Percentiles rank a stretch among this genome's conserved stretches.
Conservation (phyloP, 2,113 vertebrate species). For the Thermophis baileyi region DNA sequence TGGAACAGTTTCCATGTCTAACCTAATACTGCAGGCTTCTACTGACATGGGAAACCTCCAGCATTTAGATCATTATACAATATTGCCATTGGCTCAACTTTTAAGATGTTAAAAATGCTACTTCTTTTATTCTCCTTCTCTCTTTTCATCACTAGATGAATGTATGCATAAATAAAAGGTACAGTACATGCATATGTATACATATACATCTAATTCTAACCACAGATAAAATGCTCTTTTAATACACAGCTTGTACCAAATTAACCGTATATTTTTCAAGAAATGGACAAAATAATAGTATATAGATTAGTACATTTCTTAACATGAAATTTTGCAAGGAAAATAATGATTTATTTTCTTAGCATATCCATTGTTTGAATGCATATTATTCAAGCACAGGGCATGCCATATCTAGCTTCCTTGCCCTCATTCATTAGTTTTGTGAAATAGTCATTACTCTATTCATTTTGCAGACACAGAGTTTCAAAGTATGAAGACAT, state of each 20-base stretch:
- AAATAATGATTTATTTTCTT: not conserved
- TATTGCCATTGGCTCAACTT: not conserved
- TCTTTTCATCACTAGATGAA: not conserved
- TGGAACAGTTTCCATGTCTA: accelerated
- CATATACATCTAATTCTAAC: not conserved
- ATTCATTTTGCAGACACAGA: not conserved
- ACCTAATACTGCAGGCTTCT: not conserved
- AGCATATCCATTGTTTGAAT: not conserved
- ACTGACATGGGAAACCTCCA: not conserved
- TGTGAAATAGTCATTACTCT: not conserved
- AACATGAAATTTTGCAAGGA: not conserved
- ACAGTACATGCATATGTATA: not conserved
- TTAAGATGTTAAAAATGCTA: not conserved
- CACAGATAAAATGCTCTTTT: not conserved
- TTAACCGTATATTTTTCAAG: not conserved
- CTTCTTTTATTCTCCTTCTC: not conserved
- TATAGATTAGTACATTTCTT: not conserved
- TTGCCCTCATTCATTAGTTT: not conserved
- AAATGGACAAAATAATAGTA: not conserved
- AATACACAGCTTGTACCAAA: not conserved
- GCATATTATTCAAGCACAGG: not conserved
- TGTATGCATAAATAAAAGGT: not conserved
- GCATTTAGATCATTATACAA: not conserved
- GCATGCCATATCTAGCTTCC: not conserved
- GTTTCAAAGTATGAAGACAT: not conserved